Evolutionary conservation across 2,888 invertebrate species (phyloP), one percentile per base, ranked within the genome.

Genomic region (Argyresthia goedartella): DNA sequence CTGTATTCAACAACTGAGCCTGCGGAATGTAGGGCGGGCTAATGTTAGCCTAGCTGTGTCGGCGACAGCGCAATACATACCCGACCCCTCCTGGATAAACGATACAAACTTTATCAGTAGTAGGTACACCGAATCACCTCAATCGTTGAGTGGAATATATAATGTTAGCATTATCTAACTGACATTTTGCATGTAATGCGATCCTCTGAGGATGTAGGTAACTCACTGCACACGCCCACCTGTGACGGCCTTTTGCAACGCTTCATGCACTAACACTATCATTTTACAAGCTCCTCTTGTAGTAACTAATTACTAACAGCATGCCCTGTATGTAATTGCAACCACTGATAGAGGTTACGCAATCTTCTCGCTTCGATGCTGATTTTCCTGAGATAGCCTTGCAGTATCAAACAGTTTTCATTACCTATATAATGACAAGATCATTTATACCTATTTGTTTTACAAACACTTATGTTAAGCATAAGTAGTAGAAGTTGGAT

Each of bases 11-110:
- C 9, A 63, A 58, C 63, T 69, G 68, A 75, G 71, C 73, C 73
- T 78, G 61, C 69, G 73, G 78, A 73, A 81, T 81, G 76, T 78
- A 74, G 76, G 77, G 66, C 76, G 70, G 64, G 73, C 80, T 82
- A 82, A 82, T 76, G 76, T 80, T 84, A 80, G 82, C 73, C 59
- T 69, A 60, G 65, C 70, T 67, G 64, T 14, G 33, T 36, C 15
- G 8, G 6, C 25, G 25, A 34, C 58, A 61, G 59, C 68, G 67
- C 73, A 72, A 62, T 66, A 67, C 69, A 62, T 66, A 67, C 69
- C 69, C 62, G 62, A 64, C 65, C 66, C 62, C 71, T 68, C 69
- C 69, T 70, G 69, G 66, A 71, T 70, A 61, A 67, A 64, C 71
- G 60, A 44, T 14, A 16, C 42, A 42, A 10, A 8, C 15, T 44